Evolutionary conservation across 2,797 vertebrate species (phyloP), one percentile per base, ranked within the genome.

Genomic region (Cyclopterus lumpus): DNA sequence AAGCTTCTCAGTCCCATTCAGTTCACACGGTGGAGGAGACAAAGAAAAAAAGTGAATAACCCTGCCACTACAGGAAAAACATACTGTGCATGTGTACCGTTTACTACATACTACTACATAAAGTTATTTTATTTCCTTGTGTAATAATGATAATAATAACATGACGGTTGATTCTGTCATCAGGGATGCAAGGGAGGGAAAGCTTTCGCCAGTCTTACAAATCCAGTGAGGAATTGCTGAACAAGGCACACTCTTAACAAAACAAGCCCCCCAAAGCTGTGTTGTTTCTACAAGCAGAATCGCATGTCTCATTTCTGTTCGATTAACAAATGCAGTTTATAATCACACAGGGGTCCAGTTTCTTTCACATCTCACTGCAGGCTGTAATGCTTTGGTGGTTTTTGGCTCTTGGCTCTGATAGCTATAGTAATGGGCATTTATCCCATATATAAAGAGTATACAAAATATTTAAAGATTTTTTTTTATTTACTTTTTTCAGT

Each of bases 31-130:
- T 36, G 28, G 28, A 67, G 8, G 7, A 54, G 15, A 59, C 26
- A 51, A 22, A 1, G 62, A 54, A 67, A 38, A 84, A 89, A 86
- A 80, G 80, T 71, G 58, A 77, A 32, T 57, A 62, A 55, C 57
- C 18, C 24, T 15, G 55, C 18, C 9, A 8, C 12, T 8, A 3
- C 26, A 28, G 60, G 34, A 63, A 22, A 49, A 66, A 66, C 26
- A 54, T 22, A 14, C 30, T 34, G 55, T 46, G 44, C 38, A 38
- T 38, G 36, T 38, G 11, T 38, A 8, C 34, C 7, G 34, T 36
- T 1, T 9, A 34, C 32, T 4, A 18, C 42, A 20, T 48, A 48
- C 16, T n/a, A 15, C 14, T 6, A 16, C 34, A 36, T 36, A 10
- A 36, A 20, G n/a, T 11, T 51, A 22, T 22, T 22, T 22, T 51